Evolutionary conservation across 2,113 vertebrate genomes (phyloP).

Genomic region (Phalacrocorax aristotelis): DNA sequence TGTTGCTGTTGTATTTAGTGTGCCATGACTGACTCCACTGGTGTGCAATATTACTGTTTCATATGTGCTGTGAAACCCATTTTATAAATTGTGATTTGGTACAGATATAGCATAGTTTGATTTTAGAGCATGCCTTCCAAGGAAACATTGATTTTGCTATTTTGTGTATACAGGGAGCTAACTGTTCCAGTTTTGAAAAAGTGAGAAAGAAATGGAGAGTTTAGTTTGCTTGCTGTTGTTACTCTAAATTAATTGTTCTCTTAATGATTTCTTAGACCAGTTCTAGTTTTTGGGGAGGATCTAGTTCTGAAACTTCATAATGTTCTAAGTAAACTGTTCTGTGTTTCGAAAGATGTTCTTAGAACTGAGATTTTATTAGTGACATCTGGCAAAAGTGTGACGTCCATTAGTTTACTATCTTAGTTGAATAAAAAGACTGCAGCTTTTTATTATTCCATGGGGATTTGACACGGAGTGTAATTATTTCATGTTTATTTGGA

Average conservation of each 20-base stretch:
- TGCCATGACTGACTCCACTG: background rate
- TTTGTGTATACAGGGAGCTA: background rate
- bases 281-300: background rate
- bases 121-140: constrained; percentile 1
- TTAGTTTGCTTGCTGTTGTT: background rate
- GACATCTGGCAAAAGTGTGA: background rate
- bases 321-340: background rate
- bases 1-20: background rate
- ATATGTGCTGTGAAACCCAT: background rate
- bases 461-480: background rate
- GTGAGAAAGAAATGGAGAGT: background rate
- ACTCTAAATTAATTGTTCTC: background rate
- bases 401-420: background rate
- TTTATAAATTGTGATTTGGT: background rate
- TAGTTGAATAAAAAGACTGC: background rate
- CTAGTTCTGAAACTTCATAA: background rate
- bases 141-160: background rate
- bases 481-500: background rate
- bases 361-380: background rate
- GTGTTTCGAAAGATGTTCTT: background rate
- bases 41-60: background rate
- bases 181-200: background rate
- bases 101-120: background rate
- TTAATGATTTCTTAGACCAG: background rate
- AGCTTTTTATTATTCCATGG: background rate